Base-by-base conservation (phyloP, 2,797 vertebrate genomes). In the Etheostoma perlongum region DNA sequence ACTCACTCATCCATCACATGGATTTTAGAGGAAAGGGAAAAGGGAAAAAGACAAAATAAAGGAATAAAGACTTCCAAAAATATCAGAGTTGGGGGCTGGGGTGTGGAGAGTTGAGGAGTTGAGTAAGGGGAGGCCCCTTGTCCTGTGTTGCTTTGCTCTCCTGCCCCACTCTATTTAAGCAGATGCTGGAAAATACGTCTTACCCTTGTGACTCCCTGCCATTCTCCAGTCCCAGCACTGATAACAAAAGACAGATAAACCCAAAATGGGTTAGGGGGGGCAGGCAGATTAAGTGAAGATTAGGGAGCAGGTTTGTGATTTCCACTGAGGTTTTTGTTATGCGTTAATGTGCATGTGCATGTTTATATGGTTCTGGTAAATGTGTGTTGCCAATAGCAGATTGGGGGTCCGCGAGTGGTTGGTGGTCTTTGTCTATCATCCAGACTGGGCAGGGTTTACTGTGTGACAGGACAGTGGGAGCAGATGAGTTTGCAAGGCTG, bases 1-100 rank as follows among this genome's bases (percentile, higher is more conserved):
- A 93, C 86, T 94, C 92, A 85, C 89, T 94, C 93, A 95, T 95
- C 94, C 94, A 95, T 95, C 94, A 94, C 92, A 89, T 86, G 90
- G 94, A 91, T 95, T 94, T 93, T 91, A 91, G 89, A 92, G 89
- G 91, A 91, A 89, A 91, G 91, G 83, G 81, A 93, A 92, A 91
- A 78, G 72, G 80, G 72, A 83, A 87, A 87, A 81, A 74, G 83
- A 83, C 71, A 51, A 87, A 84, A 89, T 86, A 81, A 89, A 86
- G 82, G 81, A 79, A 86, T 87, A 88, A 89, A 86, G 87, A 89
- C 87, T 88, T 94, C 91, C 91, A 93, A 93, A 95, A 95, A 94
- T 94, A 94, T 94, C 92, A 91, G 88, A 88, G 85, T 72, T 74
- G 88, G 83, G 89, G 85, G 88, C 71, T 78, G 79, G 70, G 69